Percentiles rank a stretch among this genome's conserved stretches.
Conservation (phyloP, 2,113 vertebrate species). For the Amblyopsis rosae region DNA sequence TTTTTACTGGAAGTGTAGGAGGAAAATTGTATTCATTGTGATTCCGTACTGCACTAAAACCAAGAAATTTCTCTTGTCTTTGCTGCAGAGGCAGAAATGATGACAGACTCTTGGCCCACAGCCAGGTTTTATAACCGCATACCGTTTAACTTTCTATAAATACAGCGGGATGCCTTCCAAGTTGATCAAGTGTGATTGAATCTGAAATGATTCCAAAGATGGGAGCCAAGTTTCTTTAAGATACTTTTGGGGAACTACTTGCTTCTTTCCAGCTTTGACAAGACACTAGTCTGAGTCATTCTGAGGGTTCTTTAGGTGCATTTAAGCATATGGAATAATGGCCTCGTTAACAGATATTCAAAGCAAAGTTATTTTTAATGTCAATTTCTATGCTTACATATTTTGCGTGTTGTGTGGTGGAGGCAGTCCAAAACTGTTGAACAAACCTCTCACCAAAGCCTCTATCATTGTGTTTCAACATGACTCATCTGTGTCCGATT, state of each 20-base stretch:
- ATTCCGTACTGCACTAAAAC: constrained; percentile 13
- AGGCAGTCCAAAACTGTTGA: no score
- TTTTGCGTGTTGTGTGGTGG: no score
- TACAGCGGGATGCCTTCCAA: constrained; percentile 67
- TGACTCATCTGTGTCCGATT: not conserved
- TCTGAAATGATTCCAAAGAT: constrained; percentile 68
- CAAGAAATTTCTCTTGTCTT: constrained; percentile 55
- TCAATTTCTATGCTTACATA: no score
- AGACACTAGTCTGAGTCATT: constrained; percentile 58
- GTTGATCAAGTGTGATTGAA: constrained; percentile 78
- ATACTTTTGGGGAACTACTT: constrained; percentile 60
- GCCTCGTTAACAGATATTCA: constrained; percentile 3
- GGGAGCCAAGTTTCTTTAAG: constrained; percentile 71
- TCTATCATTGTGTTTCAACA: not conserved
- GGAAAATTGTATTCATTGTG: no score
- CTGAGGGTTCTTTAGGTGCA: constrained; percentile 14
- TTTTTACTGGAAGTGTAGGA: no score
- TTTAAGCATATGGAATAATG: constrained; percentile 25
- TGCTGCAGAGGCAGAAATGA: constrained; percentile 74
- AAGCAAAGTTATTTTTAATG: no score
- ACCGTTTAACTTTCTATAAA: constrained; percentile 78
- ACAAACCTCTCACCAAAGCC: no score
- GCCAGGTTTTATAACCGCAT: constrained; percentile 73
- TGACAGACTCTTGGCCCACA: constrained; percentile 55
- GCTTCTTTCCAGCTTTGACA: constrained; percentile 47